Percentiles rank a stretch among this genome's conserved stretches.
Evolutionary conservation across 2,797 vertebrate genomes (phyloP).

Genomic region (Eurystomus glaucurus): DNA sequence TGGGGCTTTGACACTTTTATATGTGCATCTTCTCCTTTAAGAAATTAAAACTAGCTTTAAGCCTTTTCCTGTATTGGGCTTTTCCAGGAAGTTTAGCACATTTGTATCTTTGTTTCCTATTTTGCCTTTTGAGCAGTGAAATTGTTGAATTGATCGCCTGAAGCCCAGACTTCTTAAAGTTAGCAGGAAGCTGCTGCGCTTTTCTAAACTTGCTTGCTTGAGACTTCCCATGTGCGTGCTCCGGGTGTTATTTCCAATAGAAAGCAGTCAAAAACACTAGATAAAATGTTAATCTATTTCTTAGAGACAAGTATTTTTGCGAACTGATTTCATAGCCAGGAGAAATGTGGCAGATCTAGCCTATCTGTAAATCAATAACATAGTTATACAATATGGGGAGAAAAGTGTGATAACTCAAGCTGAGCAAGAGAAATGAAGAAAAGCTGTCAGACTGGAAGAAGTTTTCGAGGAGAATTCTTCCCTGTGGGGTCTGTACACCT

Average conservation of each 20-base stretch:
- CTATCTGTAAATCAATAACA: neutral
- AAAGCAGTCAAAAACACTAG: neutral
- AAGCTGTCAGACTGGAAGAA: neutral
- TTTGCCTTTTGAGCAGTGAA: neutral
- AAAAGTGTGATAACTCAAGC: neutral
- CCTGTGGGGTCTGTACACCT: neutral
- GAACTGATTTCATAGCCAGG: neutral
- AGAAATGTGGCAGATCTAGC: neutral
- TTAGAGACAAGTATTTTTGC: neutral
- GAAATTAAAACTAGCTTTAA: neutral
- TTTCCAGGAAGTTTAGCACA: slow-evolving; percentile 31
- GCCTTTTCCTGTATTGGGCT: slow-evolving; percentile 15
- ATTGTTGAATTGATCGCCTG: neutral
- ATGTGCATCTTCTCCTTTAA: neutral
- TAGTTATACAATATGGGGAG: neutral
- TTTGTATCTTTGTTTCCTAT: neutral
- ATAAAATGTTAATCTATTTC: neutral
- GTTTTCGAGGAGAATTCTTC: neutral
- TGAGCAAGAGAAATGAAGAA: neutral
- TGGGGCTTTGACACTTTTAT: neutral
- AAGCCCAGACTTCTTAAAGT: neutral
- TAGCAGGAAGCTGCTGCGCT: neutral
- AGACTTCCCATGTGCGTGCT: neutral
- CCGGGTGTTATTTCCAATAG: neutral
- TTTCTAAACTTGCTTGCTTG: neutral